Base-by-base conservation (phyloP, 2,113 vertebrate species). In the Vidua chalybeata region DNA sequence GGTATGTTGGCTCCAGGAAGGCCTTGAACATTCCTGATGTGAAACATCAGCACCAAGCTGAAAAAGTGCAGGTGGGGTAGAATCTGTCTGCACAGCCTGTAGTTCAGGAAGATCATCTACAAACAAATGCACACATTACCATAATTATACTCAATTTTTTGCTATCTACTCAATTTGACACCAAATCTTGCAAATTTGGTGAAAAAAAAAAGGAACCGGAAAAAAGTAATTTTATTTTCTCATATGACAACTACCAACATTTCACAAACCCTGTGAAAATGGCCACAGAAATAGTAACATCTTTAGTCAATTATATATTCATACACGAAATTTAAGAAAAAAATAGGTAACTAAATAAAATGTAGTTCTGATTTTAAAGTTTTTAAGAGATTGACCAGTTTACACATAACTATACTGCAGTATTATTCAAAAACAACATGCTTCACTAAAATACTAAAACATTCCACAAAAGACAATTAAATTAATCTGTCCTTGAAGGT, bases 21-120 rank as follows among this genome's bases (percentile, higher is more conserved):
- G 87, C 87, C 98, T 97, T 90, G 98, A 97, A 96, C 98, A 97
- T 96, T 99, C 98, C 98, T 99, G 99, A 96, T 99, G 99, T 43
- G 99, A 99, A 96, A 99, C 97, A 27, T 98, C 98, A 63, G 98
- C 98, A 96, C 97, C 98, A 77, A 99, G 98, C 96, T 99, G 99
- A 87, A 99, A 99, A 94, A 99, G 97, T 49, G 98, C 98, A 63
- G 98, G 97, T 84, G 98, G 98, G n/a, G 98, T 97, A 97, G 98
- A 97, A 97, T 99, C 99, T 71, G 99, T 99, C 84, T 99, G 99
- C 97, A 99, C 99, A 97, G 99, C 99, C 97, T 99, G 99, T 96
- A 99, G 97, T 97, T 99, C 99, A 87, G 99, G 99, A 97, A 99
- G 98, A 95, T 99, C 99, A 97, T 99, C 99, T 99, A 95, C 33